Evolutionary conservation across 1,140 invertebrate genomes (phyloP), one percentile per base, ranked within the genome.

Genomic region (Zophobas morio): DNA sequence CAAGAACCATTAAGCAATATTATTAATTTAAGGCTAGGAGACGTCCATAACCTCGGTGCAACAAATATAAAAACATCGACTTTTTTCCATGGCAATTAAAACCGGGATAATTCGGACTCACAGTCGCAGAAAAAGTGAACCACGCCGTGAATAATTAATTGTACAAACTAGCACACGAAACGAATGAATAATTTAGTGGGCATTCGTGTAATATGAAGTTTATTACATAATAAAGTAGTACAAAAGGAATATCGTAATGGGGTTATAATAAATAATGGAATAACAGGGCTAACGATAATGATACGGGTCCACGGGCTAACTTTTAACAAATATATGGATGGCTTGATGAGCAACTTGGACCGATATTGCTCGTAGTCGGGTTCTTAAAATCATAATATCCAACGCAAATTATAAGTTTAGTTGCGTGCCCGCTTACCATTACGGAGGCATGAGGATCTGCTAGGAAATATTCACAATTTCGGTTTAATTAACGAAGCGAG

Each of bases 381-480:
- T 42, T 40, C 60, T 66, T 66, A 42, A 66, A 66, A 42, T 66
- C 60, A 32, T 66, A 63, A 63, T 63, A 66, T 66, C 60, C 60
- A 32, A 63, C n/a, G 5, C 49, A 73, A 73, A 73, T 73, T 73
- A 73, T 54, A 49, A 73, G 71, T 73, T 46, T 39, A 42, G 54
- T 73, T 53, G 71, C 71, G 71, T 73, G 71, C 51, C 32, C 49
- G 71, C 54, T 73, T 53, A 54, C 71, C 54, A 73, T 73, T 54
- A 73, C 54, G 8, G 32, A 54, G 51, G 37, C 71, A 73, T 40
- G 36, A 73, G 71, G 54, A 53, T 56, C 71, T 73, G 71, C 36
- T 40, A 73, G 71, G 49, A 73, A 72, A 73, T 73, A 73, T 73
- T 54, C 71, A 73, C 71, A 73, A 73, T 73, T 73, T 73, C 51